Evolutionary conservation across 2,113 vertebrate species (phyloP).

Genomic region (Phoxinus phoxinus): DNA sequence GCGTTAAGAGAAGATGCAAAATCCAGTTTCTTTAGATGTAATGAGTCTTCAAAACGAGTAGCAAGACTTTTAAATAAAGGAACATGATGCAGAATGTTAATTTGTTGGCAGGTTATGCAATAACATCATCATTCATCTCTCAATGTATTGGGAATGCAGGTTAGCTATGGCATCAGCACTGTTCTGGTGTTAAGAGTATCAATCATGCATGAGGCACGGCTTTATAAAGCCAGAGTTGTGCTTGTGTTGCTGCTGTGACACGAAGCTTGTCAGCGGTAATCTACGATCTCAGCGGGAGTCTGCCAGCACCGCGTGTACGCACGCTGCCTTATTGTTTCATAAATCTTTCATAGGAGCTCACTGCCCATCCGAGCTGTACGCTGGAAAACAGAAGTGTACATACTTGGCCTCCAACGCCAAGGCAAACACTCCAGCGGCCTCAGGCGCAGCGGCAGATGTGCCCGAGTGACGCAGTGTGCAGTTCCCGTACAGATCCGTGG

Average conservation of each 20-base stretch:
- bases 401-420: slow-evolving; percentile 98
- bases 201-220: background rate
- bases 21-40: background rate
- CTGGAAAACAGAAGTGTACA: slow-evolving; percentile 63
- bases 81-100: background rate
- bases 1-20: background rate
- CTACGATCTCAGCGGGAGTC: background rate
- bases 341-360: slow-evolving; percentile 37
- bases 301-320: background rate
- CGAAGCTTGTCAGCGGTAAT: background rate
- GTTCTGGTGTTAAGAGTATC: background rate
- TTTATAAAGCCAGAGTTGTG: background rate
- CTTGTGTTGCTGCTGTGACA: background rate
- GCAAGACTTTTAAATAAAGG: background rate
- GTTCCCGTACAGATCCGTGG: slow-evolving; percentile 97
- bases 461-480: slow-evolving; percentile 97
- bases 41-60: background rate
- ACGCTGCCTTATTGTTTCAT: slow-evolving; percentile 21
- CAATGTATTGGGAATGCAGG: background rate
- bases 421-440: slow-evolving; percentile 96
- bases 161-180: background rate
- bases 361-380: slow-evolving; percentile 4
- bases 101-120: background rate
- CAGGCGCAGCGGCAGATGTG: slow-evolving; percentile 96
- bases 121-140: slow-evolving; percentile 3